Conservation (phyloP, 2,797 vertebrate genomes). For the Melanotaenia maccullochi region DNA sequence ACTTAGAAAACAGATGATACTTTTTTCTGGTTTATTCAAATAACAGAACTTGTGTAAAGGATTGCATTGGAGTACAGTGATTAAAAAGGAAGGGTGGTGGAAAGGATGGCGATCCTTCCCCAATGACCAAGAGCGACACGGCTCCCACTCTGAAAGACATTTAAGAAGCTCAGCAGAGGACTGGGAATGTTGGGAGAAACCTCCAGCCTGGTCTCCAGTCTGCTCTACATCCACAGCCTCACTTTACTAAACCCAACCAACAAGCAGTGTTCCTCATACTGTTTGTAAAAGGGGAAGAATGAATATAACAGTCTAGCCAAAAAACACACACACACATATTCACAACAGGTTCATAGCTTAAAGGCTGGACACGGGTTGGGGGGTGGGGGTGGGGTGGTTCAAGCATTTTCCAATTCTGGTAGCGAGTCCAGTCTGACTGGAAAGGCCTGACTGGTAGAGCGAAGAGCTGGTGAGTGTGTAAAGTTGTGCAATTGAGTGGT, state of each 20-base stretch:
- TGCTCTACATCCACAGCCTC: slow-evolving; percentile 32
- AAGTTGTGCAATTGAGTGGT: slow-evolving; percentile 39
- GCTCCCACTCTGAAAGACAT: slow-evolving; percentile 44
- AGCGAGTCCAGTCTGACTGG: slow-evolving; percentile 59
- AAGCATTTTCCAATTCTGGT: slow-evolving; percentile 79
- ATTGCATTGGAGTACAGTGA: slow-evolving; percentile 78
- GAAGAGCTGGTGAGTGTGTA: slow-evolving; percentile 57
- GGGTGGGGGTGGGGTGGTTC: slow-evolving; percentile 54
- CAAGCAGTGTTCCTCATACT: slow-evolving; percentile 20
- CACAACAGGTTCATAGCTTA: slow-evolving; percentile 76
- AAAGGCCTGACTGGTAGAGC: slow-evolving; percentile 65
- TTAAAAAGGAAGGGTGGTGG: slow-evolving; percentile 50
- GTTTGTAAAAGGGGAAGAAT: slow-evolving; percentile 54
- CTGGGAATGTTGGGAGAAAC: slow-evolving; percentile 49
- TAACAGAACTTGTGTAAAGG: slow-evolving; percentile 64
- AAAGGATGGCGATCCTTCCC: slow-evolving; percentile 32
- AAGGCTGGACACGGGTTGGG: slow-evolving; percentile 72
- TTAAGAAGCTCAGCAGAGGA: slow-evolving; percentile 17
- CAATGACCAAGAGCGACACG: slow-evolving; percentile 25
- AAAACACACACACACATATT: slow-evolving; percentile 25
- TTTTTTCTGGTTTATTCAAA: slow-evolving; percentile 69
- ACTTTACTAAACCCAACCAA: slow-evolving; percentile 36
- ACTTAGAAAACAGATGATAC: slow-evolving; percentile 74
- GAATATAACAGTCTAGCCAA: slow-evolving; percentile 69
- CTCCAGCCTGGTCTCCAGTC: slow-evolving; percentile 37